Conservation (phyloP, 2,797 vertebrate species). For the Huso huso region DNA sequence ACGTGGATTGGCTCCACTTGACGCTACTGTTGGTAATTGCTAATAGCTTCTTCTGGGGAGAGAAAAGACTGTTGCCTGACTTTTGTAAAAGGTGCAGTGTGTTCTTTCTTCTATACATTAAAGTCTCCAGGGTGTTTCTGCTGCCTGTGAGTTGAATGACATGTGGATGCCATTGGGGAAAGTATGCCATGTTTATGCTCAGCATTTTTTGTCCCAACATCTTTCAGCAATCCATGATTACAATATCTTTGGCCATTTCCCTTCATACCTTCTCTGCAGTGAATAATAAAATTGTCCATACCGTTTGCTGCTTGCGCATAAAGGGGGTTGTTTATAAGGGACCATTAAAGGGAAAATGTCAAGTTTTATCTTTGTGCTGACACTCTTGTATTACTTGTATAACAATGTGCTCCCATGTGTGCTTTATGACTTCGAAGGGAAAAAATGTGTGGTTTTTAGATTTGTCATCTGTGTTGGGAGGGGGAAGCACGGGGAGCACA, state of each 20-base stretch:
- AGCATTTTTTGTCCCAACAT: conserved; percentile 44
- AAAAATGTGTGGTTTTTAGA: not conserved
- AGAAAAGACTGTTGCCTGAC: conserved; percentile 62
- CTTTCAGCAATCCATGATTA: conserved; percentile 48
- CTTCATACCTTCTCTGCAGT: conserved; percentile 32
- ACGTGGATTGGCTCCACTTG: too few species aligned
- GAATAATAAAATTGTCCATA: conserved; percentile 44
- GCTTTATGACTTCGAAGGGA: not conserved
- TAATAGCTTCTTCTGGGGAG: conserved; percentile 58
- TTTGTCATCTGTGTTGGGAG: not conserved
- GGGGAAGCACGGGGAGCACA: too few species aligned
- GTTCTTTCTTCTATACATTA: conserved; percentile 36
- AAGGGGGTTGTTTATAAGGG: conserved; percentile 43
- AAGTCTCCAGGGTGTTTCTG: conserved; percentile 10
- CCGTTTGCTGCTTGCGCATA: not conserved
- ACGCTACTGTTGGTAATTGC: conserved; percentile 42
- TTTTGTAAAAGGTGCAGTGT: conserved; percentile 53
- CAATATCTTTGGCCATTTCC: conserved; percentile 51
- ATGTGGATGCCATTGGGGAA: conserved; percentile 26
- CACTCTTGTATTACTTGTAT: conserved; percentile 41
- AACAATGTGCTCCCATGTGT: not conserved
- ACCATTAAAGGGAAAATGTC: conserved; percentile 53
- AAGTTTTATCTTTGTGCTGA: conserved; percentile 50
- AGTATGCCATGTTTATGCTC: conserved; percentile 10
- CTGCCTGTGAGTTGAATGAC: conserved; percentile 23